Percentiles rank a stretch among this genome's conserved stretches.
Conservation (phyloP, 2,888 invertebrate genomes). For the Timema podura region DNA sequence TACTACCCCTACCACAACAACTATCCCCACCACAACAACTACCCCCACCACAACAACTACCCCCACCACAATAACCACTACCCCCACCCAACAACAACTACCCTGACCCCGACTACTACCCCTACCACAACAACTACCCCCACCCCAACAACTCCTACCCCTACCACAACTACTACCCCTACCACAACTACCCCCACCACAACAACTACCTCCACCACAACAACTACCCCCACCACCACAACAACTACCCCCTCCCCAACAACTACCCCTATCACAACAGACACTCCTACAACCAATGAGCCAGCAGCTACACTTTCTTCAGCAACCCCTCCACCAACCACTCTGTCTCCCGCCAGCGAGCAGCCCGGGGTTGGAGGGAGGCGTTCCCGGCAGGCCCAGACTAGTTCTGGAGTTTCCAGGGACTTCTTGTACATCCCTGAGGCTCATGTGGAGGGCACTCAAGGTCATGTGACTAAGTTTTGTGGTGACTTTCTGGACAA, state of each 20-base stretch:
- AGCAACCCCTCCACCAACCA: background rate
- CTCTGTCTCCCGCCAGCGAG: background rate
- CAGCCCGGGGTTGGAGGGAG: background rate
- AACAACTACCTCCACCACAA: background rate
- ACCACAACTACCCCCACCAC: background rate
- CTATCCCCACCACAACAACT: background rate
- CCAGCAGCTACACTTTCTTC: background rate
- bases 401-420: background rate
- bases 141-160: background rate
- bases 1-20: background rate
- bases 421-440: slow-evolving; percentile 10
- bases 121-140: background rate
- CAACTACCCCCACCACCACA: background rate
- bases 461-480: background rate
- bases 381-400: background rate
- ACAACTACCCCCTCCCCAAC: background rate
- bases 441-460: background rate
- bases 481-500: background rate
- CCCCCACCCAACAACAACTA: background rate
- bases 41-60: background rate
- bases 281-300: background rate
- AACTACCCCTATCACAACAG: background rate
- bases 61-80: background rate
- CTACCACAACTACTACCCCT: background rate
- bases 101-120: background rate